phyloP scores from a whole-genome alignment of 2,797 vertebrate genomes.

The Microtus californicus region DNA sequence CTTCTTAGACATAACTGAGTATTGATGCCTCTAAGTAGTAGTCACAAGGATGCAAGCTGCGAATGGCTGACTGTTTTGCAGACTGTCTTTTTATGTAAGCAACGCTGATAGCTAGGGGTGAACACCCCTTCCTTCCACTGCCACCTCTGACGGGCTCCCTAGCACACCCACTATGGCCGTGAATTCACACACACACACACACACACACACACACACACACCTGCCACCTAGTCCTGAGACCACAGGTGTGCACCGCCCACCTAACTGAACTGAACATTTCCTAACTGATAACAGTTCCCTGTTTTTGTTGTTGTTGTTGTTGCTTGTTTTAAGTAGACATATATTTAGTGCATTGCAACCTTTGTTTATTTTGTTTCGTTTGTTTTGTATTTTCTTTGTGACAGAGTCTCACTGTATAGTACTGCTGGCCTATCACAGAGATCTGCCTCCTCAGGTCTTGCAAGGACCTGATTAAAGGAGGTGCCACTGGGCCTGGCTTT shows the following conservation, averaged over 20 bases:
- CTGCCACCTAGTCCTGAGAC: not conserved
- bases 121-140: not conserved
- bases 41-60: not conserved
- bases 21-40: not conserved
- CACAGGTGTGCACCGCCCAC: not conserved
- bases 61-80: not conserved
- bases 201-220: not conserved
- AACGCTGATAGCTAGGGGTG: not conserved
- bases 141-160: not conserved
- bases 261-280: not conserved
- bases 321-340: not conserved
- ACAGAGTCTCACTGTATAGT: not conserved
- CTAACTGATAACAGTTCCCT: not conserved
- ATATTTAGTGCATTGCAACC: not conserved
- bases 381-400: not conserved
- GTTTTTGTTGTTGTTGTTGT: not conserved
- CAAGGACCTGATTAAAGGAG: not conserved
- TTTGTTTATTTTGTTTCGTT: not conserved
- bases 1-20: not conserved
- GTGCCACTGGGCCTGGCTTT: not conserved
- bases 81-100: conserved; percentile 17
- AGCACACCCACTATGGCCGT: not conserved
- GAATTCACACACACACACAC: not conserved
- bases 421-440: not conserved
- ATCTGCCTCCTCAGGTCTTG: not conserved